Conservation (phyloP, 2,888 invertebrate species). For the Drosophila antonietae region DNA sequence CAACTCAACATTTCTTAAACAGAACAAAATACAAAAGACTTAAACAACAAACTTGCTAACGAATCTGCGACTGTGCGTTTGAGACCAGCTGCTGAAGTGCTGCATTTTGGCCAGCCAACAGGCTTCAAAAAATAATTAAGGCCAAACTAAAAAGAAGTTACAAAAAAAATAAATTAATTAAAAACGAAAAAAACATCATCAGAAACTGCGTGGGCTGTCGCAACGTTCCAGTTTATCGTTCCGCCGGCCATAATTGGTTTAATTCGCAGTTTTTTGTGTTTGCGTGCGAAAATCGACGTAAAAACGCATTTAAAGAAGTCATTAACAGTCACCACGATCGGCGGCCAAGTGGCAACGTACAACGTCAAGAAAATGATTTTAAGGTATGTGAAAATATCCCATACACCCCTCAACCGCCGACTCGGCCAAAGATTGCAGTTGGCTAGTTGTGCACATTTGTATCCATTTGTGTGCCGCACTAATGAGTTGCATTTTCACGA, state of each 20-base stretch:
- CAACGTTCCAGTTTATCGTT: conserved; percentile 41
- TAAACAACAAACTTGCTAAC: conserved; percentile 57
- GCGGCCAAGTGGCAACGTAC: conserved; percentile 63
- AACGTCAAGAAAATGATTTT: conserved; percentile 81
- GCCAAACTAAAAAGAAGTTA: conserved; percentile 39
- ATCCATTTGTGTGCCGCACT: conserved; percentile 28
- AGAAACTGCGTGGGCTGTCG: conserved; percentile 51
- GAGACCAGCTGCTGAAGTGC: conserved; percentile 29
- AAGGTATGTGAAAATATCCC: conserved; percentile 71
- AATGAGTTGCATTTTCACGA: conserved; percentile 49
- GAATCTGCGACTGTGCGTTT: conserved; percentile 7
- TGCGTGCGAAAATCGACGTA: conserved; percentile 50
- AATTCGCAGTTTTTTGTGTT: conserved; percentile 45
- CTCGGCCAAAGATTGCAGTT: conserved; percentile 6
- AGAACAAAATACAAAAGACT: conserved; percentile 62
- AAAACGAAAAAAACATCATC: conserved; percentile 24
- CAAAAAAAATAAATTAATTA: neutral
- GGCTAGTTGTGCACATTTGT: conserved; percentile 25
- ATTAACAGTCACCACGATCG: conserved; percentile 61
- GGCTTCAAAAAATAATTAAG: conserved; percentile 55
- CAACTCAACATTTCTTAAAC: conserved; percentile 1
- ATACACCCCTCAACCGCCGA: neutral
- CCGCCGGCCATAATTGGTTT: conserved; percentile 66
- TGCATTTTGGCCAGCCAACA: conserved; percentile 36
- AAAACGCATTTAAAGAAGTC: conserved; percentile 71